These are phyloP conservation scores for Sciurus vulgaris DNA, from an alignment of 2,797 vertebrate species.

Conservation along the genomic window DNA sequence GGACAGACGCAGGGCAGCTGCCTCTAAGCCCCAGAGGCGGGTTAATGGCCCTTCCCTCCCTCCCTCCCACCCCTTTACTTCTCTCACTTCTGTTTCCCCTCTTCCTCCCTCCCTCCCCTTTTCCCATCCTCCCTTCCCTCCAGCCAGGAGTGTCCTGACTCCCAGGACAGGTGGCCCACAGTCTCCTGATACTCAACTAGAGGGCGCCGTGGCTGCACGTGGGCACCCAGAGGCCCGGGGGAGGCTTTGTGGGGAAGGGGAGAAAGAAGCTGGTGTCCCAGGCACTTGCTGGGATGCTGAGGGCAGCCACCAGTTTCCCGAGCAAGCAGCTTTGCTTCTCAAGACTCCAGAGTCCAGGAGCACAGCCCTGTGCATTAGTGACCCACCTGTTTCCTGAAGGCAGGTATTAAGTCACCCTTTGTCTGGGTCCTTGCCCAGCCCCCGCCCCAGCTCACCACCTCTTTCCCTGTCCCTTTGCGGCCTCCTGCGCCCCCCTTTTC, in stretches of 20 bases:
- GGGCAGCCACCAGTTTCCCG: not conserved
- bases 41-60: not conserved
- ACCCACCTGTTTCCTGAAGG: not conserved
- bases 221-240: not conserved
- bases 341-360: not conserved
- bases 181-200: too few relatives aligned
- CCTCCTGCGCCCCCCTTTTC: not conserved
- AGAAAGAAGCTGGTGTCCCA: not conserved
- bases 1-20: not conserved
- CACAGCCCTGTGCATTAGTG: not conserved
- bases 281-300: not conserved
- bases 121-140: too few relatives aligned
- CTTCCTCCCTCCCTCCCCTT: not conserved
- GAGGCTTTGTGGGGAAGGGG: not conserved
- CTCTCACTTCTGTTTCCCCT: not conserved
- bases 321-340: not conserved
- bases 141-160: not conserved
- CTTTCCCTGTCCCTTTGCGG: not conserved
- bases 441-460: not conserved
- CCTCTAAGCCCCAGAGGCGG: not conserved
- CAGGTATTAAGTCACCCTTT: not conserved
- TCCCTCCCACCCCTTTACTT: too few relatives aligned
- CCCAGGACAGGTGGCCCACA: too few relatives aligned
- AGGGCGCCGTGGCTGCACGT: too few relatives aligned
- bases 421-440: not conserved